Conservation (phyloP, 1,140 invertebrate genomes). For the Apolygus lucorum region DNA sequence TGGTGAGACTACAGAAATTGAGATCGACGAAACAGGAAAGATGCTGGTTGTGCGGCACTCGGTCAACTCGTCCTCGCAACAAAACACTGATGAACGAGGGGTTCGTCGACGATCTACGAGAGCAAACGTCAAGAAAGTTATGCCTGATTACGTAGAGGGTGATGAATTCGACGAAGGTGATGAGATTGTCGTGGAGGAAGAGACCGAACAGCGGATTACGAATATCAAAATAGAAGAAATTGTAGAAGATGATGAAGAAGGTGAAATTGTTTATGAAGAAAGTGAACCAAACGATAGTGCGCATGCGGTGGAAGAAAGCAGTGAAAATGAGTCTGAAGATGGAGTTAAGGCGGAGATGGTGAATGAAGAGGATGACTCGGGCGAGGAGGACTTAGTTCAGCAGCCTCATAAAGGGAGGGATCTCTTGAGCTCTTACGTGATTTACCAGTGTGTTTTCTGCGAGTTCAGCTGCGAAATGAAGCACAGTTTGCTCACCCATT, state of each 20-base stretch:
- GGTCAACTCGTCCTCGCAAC: not conserved
- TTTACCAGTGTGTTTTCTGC: not conserved
- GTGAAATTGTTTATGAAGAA: not conserved
- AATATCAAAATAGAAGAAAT: too few relatives aligned
- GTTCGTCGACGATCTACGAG: too few relatives aligned
- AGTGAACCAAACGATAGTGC: too few relatives aligned
- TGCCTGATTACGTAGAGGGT: not conserved
- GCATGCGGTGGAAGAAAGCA: too few relatives aligned
- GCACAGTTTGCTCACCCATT: not conserved
- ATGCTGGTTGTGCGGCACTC: too few relatives aligned
- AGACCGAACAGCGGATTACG: too few relatives aligned
- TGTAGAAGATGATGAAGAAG: not conserved
- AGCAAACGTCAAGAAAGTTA: slow-evolving; percentile 1
- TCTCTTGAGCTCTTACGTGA: slow-evolving; percentile 5
- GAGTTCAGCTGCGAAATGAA: slow-evolving; percentile 3
- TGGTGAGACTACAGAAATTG: slow-evolving; percentile 3
- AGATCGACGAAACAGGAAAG: not conserved
- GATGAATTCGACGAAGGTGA: not conserved
- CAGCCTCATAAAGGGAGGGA: too few relatives aligned
- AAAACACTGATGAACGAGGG: not conserved
- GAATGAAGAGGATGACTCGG: too few relatives aligned
- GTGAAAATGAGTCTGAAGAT: too few relatives aligned
- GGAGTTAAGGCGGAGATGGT: too few relatives aligned
- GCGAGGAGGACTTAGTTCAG: too few relatives aligned
- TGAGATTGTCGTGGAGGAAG: not conserved